Conservation (phyloP, 2,888 invertebrate species). For the Temnothorax unifasciatus region DNA sequence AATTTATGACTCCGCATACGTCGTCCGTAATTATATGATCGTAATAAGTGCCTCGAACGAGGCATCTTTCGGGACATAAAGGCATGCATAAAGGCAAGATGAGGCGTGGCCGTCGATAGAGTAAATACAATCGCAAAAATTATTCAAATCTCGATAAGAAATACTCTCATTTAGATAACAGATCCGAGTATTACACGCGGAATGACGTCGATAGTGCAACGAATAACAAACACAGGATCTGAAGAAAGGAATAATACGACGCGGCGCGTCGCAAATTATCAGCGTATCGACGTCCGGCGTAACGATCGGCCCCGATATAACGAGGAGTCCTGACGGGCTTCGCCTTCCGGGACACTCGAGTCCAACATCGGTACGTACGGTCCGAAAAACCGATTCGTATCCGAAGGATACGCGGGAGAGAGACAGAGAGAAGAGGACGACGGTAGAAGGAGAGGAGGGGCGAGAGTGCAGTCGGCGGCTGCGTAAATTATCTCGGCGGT, state of each 20-base stretch:
- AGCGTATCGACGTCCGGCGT: constrained; percentile 65
- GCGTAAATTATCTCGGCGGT: constrained; percentile 85
- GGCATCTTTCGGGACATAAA: not conserved
- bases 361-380: constrained; percentile 22
- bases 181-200: not conserved
- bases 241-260: constrained; percentile 21
- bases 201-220: not conserved
- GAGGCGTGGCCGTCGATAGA: not conserved
- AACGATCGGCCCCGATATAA: constrained; percentile 68
- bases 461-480: constrained; percentile 74
- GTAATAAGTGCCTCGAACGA: constrained; percentile 32
- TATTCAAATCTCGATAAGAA: not conserved
- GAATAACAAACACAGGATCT: not conserved
- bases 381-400: constrained; percentile 62
- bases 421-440: constrained; percentile 6
- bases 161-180: not conserved
- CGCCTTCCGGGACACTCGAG: constrained; percentile 71
- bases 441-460: constrained; percentile 20
- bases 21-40: constrained; percentile 41
- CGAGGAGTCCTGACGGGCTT: constrained; percentile 66
- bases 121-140: not conserved
- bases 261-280: constrained; percentile 62
- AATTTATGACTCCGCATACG: constrained; percentile 42
- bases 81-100: not conserved
- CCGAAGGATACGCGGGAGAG: constrained; percentile 4